Conservation (phyloP, 2,888 invertebrate species). For the Drosophila hamatofila region DNA sequence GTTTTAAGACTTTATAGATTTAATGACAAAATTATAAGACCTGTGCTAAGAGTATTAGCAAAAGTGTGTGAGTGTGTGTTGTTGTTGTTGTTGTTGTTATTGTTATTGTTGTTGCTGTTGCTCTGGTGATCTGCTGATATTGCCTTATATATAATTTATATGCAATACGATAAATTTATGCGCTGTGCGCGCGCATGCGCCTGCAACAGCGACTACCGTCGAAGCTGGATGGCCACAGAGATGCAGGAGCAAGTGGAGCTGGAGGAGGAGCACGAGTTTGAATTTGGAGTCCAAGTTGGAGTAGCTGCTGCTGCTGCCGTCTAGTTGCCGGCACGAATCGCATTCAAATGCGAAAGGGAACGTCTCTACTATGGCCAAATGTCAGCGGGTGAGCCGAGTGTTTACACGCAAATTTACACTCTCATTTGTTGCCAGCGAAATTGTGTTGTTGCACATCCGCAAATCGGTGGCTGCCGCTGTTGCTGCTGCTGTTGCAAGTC, state of each 20-base stretch:
- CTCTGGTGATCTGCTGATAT: constrained; percentile 74
- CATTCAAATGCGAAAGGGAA: constrained; percentile 46
- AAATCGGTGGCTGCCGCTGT: constrained; percentile 59
- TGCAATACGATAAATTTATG: constrained; percentile 82
- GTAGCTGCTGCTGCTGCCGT: constrained; percentile 30
- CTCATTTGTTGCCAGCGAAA: constrained; percentile 81
- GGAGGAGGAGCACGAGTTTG: not conserved
- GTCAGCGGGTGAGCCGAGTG: constrained; percentile 85
- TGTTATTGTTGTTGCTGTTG: constrained; percentile 35
- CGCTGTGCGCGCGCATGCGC: constrained; percentile 72
- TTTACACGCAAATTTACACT: constrained; percentile 86
- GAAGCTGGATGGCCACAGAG: not conserved
- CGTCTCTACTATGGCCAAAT: constrained; percentile 73
- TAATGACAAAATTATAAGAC: not conserved
- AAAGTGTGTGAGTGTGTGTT: constrained; percentile 15
- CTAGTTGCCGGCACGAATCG: constrained; percentile 51
- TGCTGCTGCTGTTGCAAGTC: constrained; percentile 31
- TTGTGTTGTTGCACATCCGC: constrained; percentile 65
- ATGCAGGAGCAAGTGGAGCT: not conserved
- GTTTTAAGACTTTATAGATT: not conserved
- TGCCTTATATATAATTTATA: constrained; percentile 82
- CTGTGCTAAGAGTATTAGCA: constrained; percentile 21
- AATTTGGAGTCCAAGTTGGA: constrained; percentile 14
- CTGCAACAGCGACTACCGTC: constrained; percentile 52
- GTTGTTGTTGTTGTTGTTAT: constrained; percentile 32